Percentiles rank a stretch among this genome's conserved stretches.
phyloP scores from a whole-genome alignment of 2,888 invertebrate species.

The Polydrusus pterygomalis region DNA sequence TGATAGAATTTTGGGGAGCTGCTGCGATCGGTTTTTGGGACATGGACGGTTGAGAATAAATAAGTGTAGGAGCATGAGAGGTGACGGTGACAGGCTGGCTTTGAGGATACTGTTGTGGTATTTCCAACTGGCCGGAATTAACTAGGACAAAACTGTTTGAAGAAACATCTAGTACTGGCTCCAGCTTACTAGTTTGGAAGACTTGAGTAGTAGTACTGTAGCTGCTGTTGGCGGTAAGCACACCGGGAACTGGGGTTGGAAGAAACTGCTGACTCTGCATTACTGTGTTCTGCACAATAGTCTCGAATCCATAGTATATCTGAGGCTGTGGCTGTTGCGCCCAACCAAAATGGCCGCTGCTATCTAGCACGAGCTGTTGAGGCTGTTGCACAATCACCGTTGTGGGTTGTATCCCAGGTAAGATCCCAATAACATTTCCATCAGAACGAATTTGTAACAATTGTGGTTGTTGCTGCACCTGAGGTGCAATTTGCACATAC shows the following conservation, averaged over 20 bases:
- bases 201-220: slow-evolving; percentile 90
- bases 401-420: slow-evolving; percentile 68
- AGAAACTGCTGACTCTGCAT: slow-evolving; percentile 93
- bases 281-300: slow-evolving; percentile 90
- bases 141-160: slow-evolving; percentile 81
- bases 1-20: slow-evolving; percentile 73
- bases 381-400: slow-evolving; percentile 69
- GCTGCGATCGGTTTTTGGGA: slow-evolving; percentile 66
- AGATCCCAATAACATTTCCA: slow-evolving; percentile 68
- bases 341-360: slow-evolving; percentile 70
- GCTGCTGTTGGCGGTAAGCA: slow-evolving; percentile 87
- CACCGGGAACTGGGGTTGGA: slow-evolving; percentile 86
- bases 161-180: slow-evolving; percentile 85
- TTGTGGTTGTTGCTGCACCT: slow-evolving; percentile 68
- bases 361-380: slow-evolving; percentile 69
- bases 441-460: slow-evolving; percentile 74
- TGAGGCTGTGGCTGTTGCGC: slow-evolving; percentile 71
- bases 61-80: slow-evolving; percentile 60
- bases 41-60: slow-evolving; percentile 60
- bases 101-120: slow-evolving; percentile 61
- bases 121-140: slow-evolving; percentile 74
- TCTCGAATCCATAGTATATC: slow-evolving; percentile 88
- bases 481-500: slow-evolving; percentile 82
- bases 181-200: slow-evolving; percentile 89
- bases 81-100: slow-evolving; percentile 53